Evolutionary conservation across 2,888 invertebrate genomes (phyloP), one percentile per base, ranked within the genome.

Genomic region (Spisula solida): DNA sequence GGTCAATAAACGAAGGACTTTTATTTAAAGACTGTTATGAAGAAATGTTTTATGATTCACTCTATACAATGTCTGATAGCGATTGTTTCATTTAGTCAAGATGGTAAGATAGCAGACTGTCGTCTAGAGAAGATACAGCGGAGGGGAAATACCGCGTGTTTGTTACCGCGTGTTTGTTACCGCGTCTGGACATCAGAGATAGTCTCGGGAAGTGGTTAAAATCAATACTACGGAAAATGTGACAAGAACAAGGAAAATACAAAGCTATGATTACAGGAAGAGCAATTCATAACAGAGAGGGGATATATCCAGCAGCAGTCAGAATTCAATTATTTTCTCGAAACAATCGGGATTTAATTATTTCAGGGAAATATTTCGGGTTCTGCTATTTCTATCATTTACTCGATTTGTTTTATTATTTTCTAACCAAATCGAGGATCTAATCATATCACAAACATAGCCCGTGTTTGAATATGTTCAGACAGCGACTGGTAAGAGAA

Each of bases 81-180:
- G 75, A 75, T 75, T 31, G 75, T 75, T 75, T 75, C 34, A 75
- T 75, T 34, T 75, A 75, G 75, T 34, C 31, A 5, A 75, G 34
- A 75, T 34, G 75, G 18, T 34, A 34, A 31, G 75, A 75, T 75
- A 75, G 18, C 29, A 34, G 31, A 14, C 34, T 75, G 75, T 34
- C 75, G 75, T 75, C 75, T 75, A 25, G 75, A 29, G 18, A 18
- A 34, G 34, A 75, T 31, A 75, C 75, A 1, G 34, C 18, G 20
- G 12, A 31, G 16, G 25, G 34, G 31, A 31, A 70, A n/a, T 34
- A 31, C 10, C 14, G 6, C 10, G 16, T 34, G 31, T 70, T 75
- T 34, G 31, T 75, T 34, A 31, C 10, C 14, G 6, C 10, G 16
- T 34, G 31, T 70, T 75, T 34, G 31, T 75, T 5, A 75, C 18